Evolutionary conservation across 2,113 vertebrate genomes (phyloP), one percentile per base, ranked within the genome.

Genomic region (Ciconia maguari): DNA sequence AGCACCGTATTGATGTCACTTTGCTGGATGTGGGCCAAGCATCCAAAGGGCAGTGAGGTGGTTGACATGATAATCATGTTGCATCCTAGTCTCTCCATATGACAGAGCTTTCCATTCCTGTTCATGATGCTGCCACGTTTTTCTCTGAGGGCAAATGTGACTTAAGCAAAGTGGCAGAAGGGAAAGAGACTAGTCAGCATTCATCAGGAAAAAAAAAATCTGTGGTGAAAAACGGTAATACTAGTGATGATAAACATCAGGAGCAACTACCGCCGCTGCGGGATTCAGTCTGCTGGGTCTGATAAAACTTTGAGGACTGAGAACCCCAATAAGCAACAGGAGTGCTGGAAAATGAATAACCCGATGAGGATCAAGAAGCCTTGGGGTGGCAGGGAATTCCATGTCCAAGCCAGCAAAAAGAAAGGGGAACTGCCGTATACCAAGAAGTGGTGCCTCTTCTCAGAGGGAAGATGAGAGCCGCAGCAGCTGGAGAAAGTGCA

Each of bases 111-210:
- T 78, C 90, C 61, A 2, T 55, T 80, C 80, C 76, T 87, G 29
- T 60, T 93, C 65, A 1, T 75, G 77, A 57, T 22, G 44, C 76
- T 90, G 88, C 69, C 86, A 34, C 48, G 2, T 71, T 89, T 92
- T 81, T 58, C 85, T 90, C 94, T 60, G 41, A 85, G 84, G 96
- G 66, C 49, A 61, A 76, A 54, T 54, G 32, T 85, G 78, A 90
- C 90, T 88, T 74, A 54, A 95, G 87, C 78, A 64, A 81, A 93
- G 86, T 61, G 88, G 72, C 76, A 81, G 94, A 83, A 92, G 64
- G 79, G 54, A 83, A 88, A 66, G 71, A 62, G 51, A 42, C 51
- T 32, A 75, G 82, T 93, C 87, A 92, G 68, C 82, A 29, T 95
- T 72, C 90, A 83, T 86, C 60, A 42, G 46, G 74, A 13, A 54